Evolutionary conservation across 2,888 invertebrate species (phyloP).

Genomic region (Agriopis marginaria): DNA sequence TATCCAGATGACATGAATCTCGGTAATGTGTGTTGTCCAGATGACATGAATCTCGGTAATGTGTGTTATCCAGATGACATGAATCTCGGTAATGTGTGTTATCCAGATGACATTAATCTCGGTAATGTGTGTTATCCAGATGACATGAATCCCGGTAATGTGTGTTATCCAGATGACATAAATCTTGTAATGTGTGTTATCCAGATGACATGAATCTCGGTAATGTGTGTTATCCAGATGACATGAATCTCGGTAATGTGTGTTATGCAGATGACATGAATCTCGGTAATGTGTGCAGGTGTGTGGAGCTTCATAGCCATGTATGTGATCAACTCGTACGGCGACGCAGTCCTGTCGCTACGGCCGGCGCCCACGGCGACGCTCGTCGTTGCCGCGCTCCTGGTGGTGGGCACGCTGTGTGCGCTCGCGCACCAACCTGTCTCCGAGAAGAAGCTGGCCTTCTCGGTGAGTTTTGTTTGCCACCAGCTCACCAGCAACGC

Average conservation of each 20-base stretch:
- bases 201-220: slow-evolving; percentile 41
- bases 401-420: slow-evolving; percentile 78
- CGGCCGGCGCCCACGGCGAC: slow-evolving; percentile 53
- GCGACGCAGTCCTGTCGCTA: slow-evolving; percentile 61
- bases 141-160: too few relatives aligned
- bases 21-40: too few relatives aligned
- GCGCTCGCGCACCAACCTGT: slow-evolving; percentile 88
- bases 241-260: slow-evolving; percentile 41
- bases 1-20: too few relatives aligned
- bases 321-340: slow-evolving; percentile 66
- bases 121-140: slow-evolving; percentile 79
- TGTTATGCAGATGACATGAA: too few relatives aligned
- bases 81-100: too few relatives aligned
- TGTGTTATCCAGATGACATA: too few relatives aligned
- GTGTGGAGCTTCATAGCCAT: slow-evolving; percentile 76
- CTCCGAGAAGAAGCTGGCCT: slow-evolving; percentile 87
- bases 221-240: slow-evolving; percentile 61
- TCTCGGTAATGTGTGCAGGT: slow-evolving; percentile 75
- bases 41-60: slow-evolving; percentile 55
- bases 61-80: too few relatives aligned
- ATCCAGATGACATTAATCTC: too few relatives aligned
- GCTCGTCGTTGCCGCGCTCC: slow-evolving; percentile 51
- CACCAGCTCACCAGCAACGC: too few relatives aligned
- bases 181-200: slow-evolving; percentile 61
- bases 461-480: slow-evolving; percentile 83